Conservation (phyloP, 2,113 vertebrate species). For the Hemiscyllium ocellatum region DNA sequence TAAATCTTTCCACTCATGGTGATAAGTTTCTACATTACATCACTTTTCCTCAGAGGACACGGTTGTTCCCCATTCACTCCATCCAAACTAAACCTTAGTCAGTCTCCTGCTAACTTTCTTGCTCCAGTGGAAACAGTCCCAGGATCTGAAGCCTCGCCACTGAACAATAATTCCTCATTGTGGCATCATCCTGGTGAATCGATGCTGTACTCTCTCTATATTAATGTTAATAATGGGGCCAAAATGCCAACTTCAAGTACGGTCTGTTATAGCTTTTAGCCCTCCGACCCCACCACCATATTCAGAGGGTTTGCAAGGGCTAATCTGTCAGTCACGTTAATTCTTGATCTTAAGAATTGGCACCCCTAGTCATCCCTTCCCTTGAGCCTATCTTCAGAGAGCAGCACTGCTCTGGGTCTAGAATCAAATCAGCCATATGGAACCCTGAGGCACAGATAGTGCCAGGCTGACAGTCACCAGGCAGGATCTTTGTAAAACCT, state of each 20-base stretch:
- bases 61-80: background rate
- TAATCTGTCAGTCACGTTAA: background rate
- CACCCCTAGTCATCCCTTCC: background rate
- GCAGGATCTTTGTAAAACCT: too few species aligned
- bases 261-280: background rate
- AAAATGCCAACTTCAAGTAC: background rate
- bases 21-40: background rate
- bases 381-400: background rate
- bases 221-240: background rate
- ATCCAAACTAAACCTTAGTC: background rate
- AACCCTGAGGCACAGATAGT: background rate
- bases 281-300: background rate
- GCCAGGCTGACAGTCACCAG: background rate
- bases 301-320: background rate
- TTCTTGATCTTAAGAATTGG: background rate
- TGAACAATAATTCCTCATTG: background rate
- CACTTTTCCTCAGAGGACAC: background rate
- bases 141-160: background rate
- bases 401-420: background rate
- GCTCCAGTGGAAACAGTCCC: background rate
- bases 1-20: background rate
- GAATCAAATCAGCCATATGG: background rate
- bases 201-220: background rate
- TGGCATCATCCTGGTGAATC: background rate
- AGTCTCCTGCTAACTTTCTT: background rate